Evolutionary conservation across 1,140 invertebrate species (phyloP), one percentile per base, ranked within the genome.

Genomic region (Stratiolaelaps scimitus): DNA sequence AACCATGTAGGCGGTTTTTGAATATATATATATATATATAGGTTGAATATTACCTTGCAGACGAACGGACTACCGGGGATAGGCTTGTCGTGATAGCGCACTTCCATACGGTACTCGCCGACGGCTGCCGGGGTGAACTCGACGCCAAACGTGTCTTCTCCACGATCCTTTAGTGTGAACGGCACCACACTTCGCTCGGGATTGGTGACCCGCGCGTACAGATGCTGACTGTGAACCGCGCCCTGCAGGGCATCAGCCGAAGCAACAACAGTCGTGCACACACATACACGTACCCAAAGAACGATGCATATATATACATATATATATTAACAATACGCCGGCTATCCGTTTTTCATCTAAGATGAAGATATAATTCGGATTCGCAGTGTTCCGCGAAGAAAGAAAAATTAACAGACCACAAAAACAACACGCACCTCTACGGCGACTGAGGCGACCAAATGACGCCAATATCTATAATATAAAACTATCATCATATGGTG

Each of bases 1-100:
- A n/a, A n/a, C n/a, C n/a, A n/a, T n/a, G n/a, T n/a, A n/a, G n/a
- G n/a, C n/a, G n/a, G n/a, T n/a, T n/a, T n/a, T n/a, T n/a, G n/a
- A n/a, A n/a, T n/a, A n/a, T n/a, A n/a, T n/a, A n/a, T n/a, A n/a
- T n/a, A n/a, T n/a, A n/a, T n/a, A n/a, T n/a, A n/a, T n/a, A n/a
- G n/a, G n/a, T n/a, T n/a, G n/a, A n/a, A n/a, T n/a, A n/a, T n/a
- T 40, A 40, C 89, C 80, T 94, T 93, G 69, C 89, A 88, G 69
- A 86, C 83, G 77, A 93, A 94, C 5, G 91, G 91, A 72, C 88
- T 91, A 34, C 88, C 89, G 29, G 84, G 83, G 64, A 91, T 86
- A 1, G 86, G 82, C 69, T 83, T 77, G 68, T 85, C 85, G 71
- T 83, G 83, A 69, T 89, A 85, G 47, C 71, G 67, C 44, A 94